Conservation (phyloP, 2,797 vertebrate genomes). For the Anniella stebbinsi region DNA sequence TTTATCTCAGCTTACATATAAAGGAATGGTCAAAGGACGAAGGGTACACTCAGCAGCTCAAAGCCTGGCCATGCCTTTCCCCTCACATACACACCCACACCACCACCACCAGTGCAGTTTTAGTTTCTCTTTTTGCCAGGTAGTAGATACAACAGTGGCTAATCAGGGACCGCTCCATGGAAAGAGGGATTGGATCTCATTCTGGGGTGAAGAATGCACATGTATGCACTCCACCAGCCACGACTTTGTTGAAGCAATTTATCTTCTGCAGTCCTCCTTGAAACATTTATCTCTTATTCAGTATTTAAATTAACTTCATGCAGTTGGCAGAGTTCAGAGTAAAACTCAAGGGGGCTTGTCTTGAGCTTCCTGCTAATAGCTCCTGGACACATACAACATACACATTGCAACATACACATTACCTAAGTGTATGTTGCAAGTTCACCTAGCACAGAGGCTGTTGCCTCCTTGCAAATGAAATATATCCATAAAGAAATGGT, state of each 20-base stretch:
- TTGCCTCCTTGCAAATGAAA: background rate
- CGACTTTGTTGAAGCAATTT: background rate
- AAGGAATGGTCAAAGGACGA: background rate
- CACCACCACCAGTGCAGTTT: background rate
- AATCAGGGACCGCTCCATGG: background rate
- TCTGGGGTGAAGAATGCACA: background rate
- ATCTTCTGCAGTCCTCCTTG: background rate
- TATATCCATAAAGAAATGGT: background rate
- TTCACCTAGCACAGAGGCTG: background rate
- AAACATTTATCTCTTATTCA: background rate
- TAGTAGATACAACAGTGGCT: background rate
- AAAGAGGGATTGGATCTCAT: background rate
- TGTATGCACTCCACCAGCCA: background rate
- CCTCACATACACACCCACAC: too few relatives aligned
- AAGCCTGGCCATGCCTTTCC: background rate
- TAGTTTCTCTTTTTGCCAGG: too few relatives aligned
- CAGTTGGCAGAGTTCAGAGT: background rate
- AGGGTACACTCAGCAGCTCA: background rate
- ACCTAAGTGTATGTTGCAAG: background rate
- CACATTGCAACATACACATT: background rate
- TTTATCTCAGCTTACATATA: background rate
- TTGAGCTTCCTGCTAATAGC: background rate
- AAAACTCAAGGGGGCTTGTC: background rate
- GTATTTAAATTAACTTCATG: background rate
- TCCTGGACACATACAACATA: background rate